Evolutionary conservation across 2,888 invertebrate species (phyloP).

Genomic region (Heteropelma amictum): DNA sequence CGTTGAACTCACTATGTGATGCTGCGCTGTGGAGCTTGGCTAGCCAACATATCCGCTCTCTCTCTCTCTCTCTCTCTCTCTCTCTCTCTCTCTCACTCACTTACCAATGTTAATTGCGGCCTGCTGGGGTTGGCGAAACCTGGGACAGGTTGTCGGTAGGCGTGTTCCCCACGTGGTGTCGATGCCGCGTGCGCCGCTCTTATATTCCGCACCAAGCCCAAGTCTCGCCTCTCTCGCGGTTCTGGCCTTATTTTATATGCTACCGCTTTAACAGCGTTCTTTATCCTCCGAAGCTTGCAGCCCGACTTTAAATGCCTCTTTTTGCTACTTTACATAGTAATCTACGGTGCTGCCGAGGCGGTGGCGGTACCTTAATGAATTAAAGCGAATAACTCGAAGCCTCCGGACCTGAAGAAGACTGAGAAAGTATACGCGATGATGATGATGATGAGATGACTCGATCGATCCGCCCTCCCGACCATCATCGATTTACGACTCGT

Average conservation of each 20-base stretch:
- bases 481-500: constrained; percentile 43
- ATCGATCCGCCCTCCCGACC: constrained; percentile 41
- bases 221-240: constrained; percentile 24
- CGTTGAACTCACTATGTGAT: constrained; percentile 65
- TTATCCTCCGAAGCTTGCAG: constrained; percentile 43
- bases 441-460: constrained; percentile 20
- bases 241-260: constrained; percentile 41
- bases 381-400: constrained; percentile 55
- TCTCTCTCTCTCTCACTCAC: constrained; percentile 22
- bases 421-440: background rate
- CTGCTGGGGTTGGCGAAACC: constrained; percentile 68
- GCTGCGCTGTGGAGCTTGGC: too few relatives aligned
- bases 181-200: constrained; percentile 54
- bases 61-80: background rate
- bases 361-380: constrained; percentile 56
- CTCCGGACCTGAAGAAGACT: constrained; percentile 7
- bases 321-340: constrained; percentile 62
- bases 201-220: constrained; percentile 32
- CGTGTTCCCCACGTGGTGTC: constrained; percentile 66
- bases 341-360: constrained; percentile 47
- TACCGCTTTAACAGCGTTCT: constrained; percentile 30
- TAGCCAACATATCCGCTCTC: too few relatives aligned
- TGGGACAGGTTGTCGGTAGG: constrained; percentile 63
- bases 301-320: constrained; percentile 48
- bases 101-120: constrained; percentile 75